These are phyloP conservation scores for Piscicola geometra DNA, from an alignment of 2,888 invertebrate genomes.

Conservation along the genomic window DNA sequence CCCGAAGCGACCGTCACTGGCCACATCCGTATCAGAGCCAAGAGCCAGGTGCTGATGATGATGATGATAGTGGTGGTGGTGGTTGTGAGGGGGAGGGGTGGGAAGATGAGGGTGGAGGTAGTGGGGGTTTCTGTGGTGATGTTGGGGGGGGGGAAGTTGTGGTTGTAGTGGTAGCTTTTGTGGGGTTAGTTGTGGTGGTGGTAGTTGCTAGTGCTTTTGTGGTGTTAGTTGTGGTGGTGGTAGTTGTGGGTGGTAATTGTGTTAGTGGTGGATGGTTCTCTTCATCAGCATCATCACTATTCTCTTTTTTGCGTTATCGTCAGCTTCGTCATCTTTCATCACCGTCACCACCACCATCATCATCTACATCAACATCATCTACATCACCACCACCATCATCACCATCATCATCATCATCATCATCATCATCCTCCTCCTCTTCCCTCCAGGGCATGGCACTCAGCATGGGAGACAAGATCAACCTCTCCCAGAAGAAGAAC, in stretches of 20 bases:
- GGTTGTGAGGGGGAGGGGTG: too few species aligned
- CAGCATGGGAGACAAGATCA: slow-evolving; percentile 95
- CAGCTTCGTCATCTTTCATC: background rate
- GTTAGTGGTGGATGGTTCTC: background rate
- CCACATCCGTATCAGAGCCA: slow-evolving; percentile 94
- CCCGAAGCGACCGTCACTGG: slow-evolving; percentile 80
- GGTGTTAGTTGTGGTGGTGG: too few species aligned
- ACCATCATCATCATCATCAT: slow-evolving; percentile 23
- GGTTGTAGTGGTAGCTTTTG: too few species aligned
- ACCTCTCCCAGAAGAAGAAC: slow-evolving; percentile 58
- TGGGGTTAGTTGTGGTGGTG: too few species aligned
- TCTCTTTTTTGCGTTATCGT: too few species aligned
- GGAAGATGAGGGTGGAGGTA: too few species aligned
- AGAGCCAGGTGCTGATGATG: slow-evolving; percentile 73
- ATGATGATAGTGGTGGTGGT: too few species aligned
- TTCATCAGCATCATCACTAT: background rate
- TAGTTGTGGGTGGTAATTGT: too few species aligned
- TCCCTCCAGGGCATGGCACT: slow-evolving; percentile 86
- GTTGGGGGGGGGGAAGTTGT: too few species aligned
- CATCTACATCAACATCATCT: slow-evolving; percentile 31
- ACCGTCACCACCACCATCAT: slow-evolving; percentile 31
- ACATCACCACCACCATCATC: slow-evolving; percentile 29
- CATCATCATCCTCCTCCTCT: slow-evolving; percentile 36
- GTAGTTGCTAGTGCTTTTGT: too few species aligned
- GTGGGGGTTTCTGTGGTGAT: too few species aligned